These are phyloP conservation scores for Picus viridis DNA, from an alignment of 2,797 vertebrate species.

Conservation along the genomic window DNA sequence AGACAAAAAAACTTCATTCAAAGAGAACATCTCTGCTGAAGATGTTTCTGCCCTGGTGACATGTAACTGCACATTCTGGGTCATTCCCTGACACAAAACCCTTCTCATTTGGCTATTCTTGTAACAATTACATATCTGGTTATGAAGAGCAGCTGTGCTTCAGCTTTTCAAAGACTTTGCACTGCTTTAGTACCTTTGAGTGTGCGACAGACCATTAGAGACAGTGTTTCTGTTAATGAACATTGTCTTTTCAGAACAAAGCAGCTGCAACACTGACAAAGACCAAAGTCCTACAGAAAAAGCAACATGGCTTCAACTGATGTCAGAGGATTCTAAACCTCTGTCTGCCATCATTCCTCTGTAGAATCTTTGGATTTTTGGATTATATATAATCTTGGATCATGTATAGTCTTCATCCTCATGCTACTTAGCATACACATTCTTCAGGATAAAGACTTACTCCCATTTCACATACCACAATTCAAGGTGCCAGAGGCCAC, in stretches of 20 bases:
- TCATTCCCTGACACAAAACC: background rate
- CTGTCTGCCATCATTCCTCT: background rate
- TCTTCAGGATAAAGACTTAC: background rate
- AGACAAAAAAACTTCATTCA: background rate
- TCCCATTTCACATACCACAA: background rate
- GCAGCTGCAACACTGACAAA: background rate
- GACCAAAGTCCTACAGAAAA: background rate
- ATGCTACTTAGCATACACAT: background rate
- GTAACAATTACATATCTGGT: background rate
- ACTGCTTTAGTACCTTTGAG: background rate
- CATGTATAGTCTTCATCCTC: background rate
- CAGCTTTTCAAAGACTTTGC: background rate
- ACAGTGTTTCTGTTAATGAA: background rate
- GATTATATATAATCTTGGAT: background rate
- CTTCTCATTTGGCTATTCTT: background rate
- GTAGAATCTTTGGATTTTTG: background rate
- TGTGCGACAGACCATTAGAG: background rate
- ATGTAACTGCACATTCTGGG: background rate
- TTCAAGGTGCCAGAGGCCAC: background rate
- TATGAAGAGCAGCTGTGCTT: background rate
- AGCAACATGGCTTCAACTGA: background rate
- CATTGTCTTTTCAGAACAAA: background rate
- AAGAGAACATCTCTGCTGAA: background rate
- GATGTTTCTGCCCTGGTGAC: background rate
- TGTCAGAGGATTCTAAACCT: background rate